A percentile compares a stretch with the other conserved stretches of the same genome.
Conservation (phyloP, 2,113 vertebrate species). For the Acrocephalus kingi region DNA sequence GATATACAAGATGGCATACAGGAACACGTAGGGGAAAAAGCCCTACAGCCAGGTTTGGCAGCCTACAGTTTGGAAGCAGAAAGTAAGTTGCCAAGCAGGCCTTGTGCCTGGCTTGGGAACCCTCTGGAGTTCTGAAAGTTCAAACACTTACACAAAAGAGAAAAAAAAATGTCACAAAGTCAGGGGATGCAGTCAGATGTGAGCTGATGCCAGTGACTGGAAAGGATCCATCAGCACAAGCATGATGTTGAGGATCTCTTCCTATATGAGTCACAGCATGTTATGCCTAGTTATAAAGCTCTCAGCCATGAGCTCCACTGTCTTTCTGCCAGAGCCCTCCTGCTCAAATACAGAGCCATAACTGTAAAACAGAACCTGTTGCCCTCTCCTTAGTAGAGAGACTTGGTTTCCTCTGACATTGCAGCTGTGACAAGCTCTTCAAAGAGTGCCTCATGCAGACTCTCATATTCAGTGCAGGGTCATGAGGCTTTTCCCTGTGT, state of each 20-base stretch:
- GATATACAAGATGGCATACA: not conserved
- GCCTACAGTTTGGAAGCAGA: not conserved
- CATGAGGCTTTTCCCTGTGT: not conserved
- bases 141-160: not conserved
- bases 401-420: not conserved
- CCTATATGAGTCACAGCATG: not conserved
- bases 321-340: not conserved
- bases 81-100: not conserved
- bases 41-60: not conserved
- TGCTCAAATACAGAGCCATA: not conserved
- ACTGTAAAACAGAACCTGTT: not conserved
- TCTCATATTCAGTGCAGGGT: not conserved
- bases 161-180: not conserved
- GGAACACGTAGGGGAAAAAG: not conserved
- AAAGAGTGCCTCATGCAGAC: slow-evolving; percentile 24
- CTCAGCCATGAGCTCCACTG: not conserved
- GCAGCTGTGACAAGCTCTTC: slow-evolving; percentile 17
- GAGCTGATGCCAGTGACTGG: not conserved
- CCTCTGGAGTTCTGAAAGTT: not conserved
- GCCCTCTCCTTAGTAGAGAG: not conserved
- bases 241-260: not conserved
- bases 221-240: not conserved
- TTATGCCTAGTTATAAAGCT: not conserved
- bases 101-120: not conserved
- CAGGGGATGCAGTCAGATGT: not conserved